Evolutionary conservation across 1,140 invertebrate genomes (phyloP).

Genomic region (Papilio polytes): DNA sequence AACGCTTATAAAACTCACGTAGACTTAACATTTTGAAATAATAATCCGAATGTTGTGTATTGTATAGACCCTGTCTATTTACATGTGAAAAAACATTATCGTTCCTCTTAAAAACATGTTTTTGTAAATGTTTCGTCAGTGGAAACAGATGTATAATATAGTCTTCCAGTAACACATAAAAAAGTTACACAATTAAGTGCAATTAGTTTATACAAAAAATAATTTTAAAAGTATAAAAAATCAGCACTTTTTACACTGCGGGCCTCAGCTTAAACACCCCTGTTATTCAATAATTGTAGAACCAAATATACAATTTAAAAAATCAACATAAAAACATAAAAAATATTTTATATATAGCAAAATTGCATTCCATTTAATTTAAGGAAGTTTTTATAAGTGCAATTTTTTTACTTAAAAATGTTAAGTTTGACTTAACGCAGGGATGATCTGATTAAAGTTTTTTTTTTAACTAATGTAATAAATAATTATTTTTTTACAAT

Average conservation of each 20-base stretch:
- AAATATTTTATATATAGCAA: slow-evolving; percentile 46
- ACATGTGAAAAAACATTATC: too few species aligned
- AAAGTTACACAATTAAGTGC: too few species aligned
- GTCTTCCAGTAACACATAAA: background rate
- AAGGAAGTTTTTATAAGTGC: slow-evolving; percentile 40
- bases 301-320: too few species aligned
- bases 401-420: slow-evolving; percentile 44
- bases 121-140: too few species aligned
- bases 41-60: too few species aligned
- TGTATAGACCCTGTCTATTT: too few species aligned
- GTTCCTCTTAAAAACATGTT: too few species aligned
- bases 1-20: too few species aligned
- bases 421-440: background rate
- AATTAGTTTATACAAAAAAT: too few species aligned
- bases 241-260: background rate
- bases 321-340: slow-evolving; percentile 2
- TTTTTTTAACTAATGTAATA: background rate
- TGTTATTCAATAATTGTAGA: background rate
- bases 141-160: background rate
- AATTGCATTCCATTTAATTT: slow-evolving; percentile 57
- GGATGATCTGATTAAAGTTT: background rate
- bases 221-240: background rate
- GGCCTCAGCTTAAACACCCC: background rate
- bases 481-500: slow-evolving; percentile 23
- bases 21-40: too few species aligned